Evolutionary conservation across 2,113 vertebrate genomes (phyloP), one percentile per base, ranked within the genome.

Genomic region (Chionodraco myersi): DNA sequence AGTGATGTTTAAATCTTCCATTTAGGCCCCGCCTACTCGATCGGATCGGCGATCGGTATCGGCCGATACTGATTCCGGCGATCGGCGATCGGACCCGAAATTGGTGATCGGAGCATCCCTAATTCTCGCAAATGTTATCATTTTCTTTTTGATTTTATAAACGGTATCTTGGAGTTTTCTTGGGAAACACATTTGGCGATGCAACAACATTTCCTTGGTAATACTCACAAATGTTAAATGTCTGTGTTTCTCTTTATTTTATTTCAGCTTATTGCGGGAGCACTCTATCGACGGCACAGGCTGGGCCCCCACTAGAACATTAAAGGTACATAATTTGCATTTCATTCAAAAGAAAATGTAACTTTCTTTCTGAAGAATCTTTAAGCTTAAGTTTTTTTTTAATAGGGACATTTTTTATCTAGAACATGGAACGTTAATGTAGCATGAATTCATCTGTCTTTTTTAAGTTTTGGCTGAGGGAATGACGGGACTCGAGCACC

Each of bases 261-360:
- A 44, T 30, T 94, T 41, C 94, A 99, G 98, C 91, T 95, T 99
- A 89, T 95, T 99, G 94, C 94, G 98, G 79, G 98, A 99, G 87
- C 98, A 99, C 83, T 99, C 98, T 18, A 99, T 99, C 61, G 98
- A 99, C 63, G 97, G 98, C 83, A 99, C 98, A 65, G 98, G 98
- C 89, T 99, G 98, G 98, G 98, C 98, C 63, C 98, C 98, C 57
- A 99, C 98, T 6, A 95, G 98, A 92, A 97, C 97, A 0, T 92
- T 99, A 92, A 98, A 99, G 97, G 98, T 99, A 95, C 89, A 66
- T n/a, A 1, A 30, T 12, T 52, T 16, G 1, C 13, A 36, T 85
- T 59, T 16, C 12, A 0, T 61, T 1, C 15, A 41, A 41, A 21
- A 7, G 11, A 63, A 5, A 57, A 49, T 45, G n/a, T 62, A 10